phyloP scores from a whole-genome alignment of 2,888 invertebrate genomes.

The Pyrrhosoma nymphula region DNA sequence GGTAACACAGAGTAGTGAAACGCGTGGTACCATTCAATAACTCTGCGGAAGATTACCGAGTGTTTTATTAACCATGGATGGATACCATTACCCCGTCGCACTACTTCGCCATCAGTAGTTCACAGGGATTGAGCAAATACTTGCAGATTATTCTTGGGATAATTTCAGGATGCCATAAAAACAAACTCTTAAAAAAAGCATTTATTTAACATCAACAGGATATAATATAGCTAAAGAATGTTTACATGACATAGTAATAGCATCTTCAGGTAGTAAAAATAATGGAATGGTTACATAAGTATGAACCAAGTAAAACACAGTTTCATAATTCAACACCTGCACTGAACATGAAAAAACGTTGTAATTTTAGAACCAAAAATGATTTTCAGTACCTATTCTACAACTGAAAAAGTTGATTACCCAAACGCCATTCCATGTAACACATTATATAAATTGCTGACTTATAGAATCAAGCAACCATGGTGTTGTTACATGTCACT shows the following conservation, averaged over 20 bases:
- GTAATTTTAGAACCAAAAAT: neutral
- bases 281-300: slow-evolving; percentile 18
- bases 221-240: slow-evolving; percentile 25
- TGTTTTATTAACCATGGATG: too few relatives aligned
- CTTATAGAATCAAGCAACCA: neutral
- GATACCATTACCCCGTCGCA: too few relatives aligned
- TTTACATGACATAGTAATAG: slow-evolving; percentile 20
- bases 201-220: slow-evolving; percentile 31
- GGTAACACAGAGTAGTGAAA: too few relatives aligned
- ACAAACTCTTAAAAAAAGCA: slow-evolving; percentile 19
- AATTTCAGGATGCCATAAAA: neutral
- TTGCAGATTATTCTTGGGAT: neutral
- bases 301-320: slow-evolving; percentile 3
- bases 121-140: too few relatives aligned
- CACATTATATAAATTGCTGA: neutral
- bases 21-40: too few relatives aligned
- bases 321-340: neutral
- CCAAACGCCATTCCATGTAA: neutral
- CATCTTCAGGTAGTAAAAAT: neutral
- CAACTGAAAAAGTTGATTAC: neutral
- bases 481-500: too few relatives aligned
- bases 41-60: too few relatives aligned
- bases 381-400: neutral
- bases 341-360: neutral
- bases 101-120: too few relatives aligned